Conservation (phyloP, 37 sponge, comb jelly and placozoan genomes). For the Aphrocallistes beatrix region DNA sequence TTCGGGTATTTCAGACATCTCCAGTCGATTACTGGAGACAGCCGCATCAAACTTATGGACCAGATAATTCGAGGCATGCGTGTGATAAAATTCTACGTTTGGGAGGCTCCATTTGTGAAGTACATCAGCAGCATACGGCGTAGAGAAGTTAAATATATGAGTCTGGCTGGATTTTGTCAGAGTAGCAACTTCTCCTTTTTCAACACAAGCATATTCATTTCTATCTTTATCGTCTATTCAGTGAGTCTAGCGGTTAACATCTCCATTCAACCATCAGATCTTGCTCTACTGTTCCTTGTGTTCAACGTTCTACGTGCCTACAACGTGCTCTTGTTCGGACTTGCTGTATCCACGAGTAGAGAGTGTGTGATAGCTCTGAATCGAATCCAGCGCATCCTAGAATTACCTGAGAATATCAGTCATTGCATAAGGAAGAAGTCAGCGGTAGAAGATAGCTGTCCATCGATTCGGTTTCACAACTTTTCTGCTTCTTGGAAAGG, state of each 20-base stretch:
- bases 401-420: neutral
- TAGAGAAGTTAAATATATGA: neutral
- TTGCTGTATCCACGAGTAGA: neutral
- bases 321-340: neutral
- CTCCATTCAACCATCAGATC: neutral
- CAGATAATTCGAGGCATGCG: neutral
- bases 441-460: neutral
- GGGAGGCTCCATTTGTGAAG: neutral
- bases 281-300: neutral
- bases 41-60: neutral
- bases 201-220: neutral
- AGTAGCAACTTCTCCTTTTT: neutral
- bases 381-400: neutral
- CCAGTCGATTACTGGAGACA: neutral
- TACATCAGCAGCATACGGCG: neutral
- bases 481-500: slow-evolving; percentile 13
- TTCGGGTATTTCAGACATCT: neutral
- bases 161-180: neutral
- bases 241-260: neutral
- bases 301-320: neutral
- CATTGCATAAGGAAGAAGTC: neutral
- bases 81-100: neutral
- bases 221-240: neutral
- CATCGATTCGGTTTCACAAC: neutral
- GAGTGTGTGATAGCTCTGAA: slow-evolving; percentile 2